A percentile compares a stretch with the other conserved stretches of the same genome.
These are phyloP conservation scores for Phocoena sinus DNA, from an alignment of 2,113 vertebrate genomes.

Conservation along the genomic window DNA sequence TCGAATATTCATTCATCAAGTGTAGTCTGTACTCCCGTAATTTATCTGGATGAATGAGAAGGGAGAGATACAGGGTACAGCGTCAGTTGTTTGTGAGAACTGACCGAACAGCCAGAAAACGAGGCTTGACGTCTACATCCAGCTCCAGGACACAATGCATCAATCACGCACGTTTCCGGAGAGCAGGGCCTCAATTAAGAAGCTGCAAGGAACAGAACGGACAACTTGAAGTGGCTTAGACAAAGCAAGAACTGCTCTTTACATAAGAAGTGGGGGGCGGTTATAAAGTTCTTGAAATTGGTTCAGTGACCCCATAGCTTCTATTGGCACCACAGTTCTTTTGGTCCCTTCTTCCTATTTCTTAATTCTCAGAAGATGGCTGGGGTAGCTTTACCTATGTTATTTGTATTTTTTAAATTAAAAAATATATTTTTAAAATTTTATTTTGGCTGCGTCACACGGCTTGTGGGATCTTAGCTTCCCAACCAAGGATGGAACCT, in stretches of 20 bases:
- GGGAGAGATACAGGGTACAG: not conserved
- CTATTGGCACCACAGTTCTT: no score
- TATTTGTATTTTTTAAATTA: no score
- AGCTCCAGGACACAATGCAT: not conserved
- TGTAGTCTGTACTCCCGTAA: not conserved
- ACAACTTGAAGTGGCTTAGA: not conserved
- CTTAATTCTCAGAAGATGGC: no score
- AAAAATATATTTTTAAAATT: no score
- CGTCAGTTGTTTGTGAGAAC: not conserved
- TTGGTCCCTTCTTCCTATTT: no score
- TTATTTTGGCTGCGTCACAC: no score
- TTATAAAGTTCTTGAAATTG: not conserved
- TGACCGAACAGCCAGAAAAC: rapidly evolving
- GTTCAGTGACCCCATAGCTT: no score
- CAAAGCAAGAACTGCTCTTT: not conserved
- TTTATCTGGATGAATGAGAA: not conserved
- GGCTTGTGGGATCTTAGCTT: not conserved
- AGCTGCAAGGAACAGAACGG: not conserved
- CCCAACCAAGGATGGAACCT: not conserved
- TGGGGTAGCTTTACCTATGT: no score
- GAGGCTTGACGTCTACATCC: not conserved
- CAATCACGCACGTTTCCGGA: rapidly evolving
- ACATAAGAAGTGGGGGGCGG: no score
- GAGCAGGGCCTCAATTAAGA: not conserved
- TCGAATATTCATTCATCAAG: not conserved